Evolutionary conservation across 1,140 invertebrate species (phyloP).

Genomic region (Bombus waltoni): DNA sequence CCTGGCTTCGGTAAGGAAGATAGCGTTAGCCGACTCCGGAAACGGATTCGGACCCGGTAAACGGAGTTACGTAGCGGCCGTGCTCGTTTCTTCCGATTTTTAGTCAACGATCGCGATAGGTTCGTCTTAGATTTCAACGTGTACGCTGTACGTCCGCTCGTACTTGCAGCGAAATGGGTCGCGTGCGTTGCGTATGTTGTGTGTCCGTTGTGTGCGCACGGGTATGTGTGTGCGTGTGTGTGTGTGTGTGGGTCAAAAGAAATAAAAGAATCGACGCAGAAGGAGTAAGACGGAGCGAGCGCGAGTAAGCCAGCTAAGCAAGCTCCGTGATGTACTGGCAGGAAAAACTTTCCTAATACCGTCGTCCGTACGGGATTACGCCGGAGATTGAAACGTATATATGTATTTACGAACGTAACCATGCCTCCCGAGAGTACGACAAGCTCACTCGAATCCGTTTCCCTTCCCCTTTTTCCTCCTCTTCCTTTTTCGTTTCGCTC

Average conservation of each 20-base stretch:
- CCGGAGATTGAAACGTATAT: constrained; percentile 79
- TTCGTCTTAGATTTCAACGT: constrained; percentile 34
- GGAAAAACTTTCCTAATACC: constrained; percentile 82
- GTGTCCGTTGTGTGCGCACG: background rate
- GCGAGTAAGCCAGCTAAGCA: constrained; percentile 70
- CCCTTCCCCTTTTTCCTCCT: background rate
- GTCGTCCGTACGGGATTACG: constrained; percentile 77
- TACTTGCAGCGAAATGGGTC: background rate
- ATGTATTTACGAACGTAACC: constrained; percentile 74
- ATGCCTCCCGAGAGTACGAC: constrained; percentile 52
- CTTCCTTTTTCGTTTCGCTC: background rate
- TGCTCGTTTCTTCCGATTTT: constrained; percentile 74
- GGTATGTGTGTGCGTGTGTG: background rate
- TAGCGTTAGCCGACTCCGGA: constrained; percentile 66
- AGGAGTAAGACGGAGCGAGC: constrained; percentile 39
- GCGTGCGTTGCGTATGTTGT: background rate
- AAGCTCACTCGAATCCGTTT: constrained; percentile 56
- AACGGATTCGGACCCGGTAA: constrained; percentile 69
- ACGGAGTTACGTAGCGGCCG: constrained; percentile 68
- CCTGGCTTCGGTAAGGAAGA: constrained; percentile 62
- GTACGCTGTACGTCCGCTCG: background rate
- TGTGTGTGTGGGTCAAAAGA: background rate
- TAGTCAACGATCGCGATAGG: constrained; percentile 70
- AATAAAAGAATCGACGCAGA: constrained; percentile 24
- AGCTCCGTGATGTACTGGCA: constrained; percentile 74